phyloP scores from a whole-genome alignment of 2,888 invertebrate species.

The Ochropleura plecta region DNA sequence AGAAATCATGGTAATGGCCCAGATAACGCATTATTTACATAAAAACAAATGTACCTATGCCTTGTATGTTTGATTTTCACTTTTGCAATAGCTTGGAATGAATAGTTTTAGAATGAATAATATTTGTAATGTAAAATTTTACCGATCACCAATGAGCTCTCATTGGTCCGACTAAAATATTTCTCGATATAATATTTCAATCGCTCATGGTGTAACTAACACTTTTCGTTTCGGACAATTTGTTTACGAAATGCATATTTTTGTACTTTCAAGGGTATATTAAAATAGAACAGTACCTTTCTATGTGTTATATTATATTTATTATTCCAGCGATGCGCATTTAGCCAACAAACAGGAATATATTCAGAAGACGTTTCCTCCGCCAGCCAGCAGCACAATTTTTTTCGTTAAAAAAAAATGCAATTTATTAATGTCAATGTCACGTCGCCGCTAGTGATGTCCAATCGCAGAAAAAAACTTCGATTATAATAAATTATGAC shows the following conservation, averaged over 20 bases:
- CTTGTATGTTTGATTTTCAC: slow-evolving; percentile 6
- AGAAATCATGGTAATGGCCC: slow-evolving; percentile 26
- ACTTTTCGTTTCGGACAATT: slow-evolving; percentile 20
- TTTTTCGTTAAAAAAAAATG: slow-evolving; percentile 33
- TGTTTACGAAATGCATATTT: neutral
- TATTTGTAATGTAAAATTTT: too few species aligned
- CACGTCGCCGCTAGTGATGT: slow-evolving; percentile 17
- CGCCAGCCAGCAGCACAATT: neutral
- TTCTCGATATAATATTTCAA: neutral
- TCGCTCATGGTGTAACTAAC: neutral
- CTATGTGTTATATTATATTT: slow-evolving; percentile 2
- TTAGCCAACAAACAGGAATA: slow-evolving; percentile 18
- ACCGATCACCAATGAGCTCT: neutral
- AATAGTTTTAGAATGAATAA: too few species aligned
- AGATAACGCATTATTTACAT: neutral
- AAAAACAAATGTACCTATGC: neutral
- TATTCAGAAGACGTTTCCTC: neutral
- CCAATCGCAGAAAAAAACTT: neutral
- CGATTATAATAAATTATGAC: neutral
- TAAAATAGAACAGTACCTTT: slow-evolving; percentile 30
- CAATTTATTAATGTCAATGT: neutral
- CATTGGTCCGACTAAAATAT: slow-evolving; percentile 8
- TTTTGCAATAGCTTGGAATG: neutral
- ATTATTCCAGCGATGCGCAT: slow-evolving; percentile 1
- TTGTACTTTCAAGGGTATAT: neutral